Evolutionary conservation across 92 coral and sea anemone species (phyloP).

Genomic region (Montipora capitata): DNA sequence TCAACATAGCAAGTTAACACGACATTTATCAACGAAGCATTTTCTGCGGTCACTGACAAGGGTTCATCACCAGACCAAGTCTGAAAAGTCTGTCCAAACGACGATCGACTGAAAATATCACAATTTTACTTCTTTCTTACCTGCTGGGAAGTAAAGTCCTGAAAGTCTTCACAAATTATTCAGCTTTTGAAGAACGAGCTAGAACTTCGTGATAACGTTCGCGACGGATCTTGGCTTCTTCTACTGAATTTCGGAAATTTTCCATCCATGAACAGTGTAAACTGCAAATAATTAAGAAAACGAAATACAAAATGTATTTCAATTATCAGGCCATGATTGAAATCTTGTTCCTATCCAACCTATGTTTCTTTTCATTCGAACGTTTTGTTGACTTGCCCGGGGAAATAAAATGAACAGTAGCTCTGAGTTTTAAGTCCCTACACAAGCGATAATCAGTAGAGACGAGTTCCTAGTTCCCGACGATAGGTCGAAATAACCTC

Average conservation of each 20-base stretch:
- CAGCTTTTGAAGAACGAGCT: background rate
- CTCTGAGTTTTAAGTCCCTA: background rate
- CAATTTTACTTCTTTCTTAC: background rate
- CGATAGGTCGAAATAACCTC: background rate
- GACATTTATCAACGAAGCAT: too few species aligned
- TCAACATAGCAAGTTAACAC: too few species aligned
- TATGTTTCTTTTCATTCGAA: background rate
- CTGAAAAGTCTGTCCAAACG: background rate
- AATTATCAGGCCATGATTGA: background rate
- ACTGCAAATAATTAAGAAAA: background rate
- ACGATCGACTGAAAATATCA: background rate
- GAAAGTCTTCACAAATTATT: background rate
- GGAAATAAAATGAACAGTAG: background rate
- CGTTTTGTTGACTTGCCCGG: background rate
- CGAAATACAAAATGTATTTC: background rate
- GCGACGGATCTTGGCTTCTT: conserved; percentile 16
- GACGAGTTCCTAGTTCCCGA: background rate
- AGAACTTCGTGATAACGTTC: conserved; percentile 14
- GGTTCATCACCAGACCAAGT: too few species aligned
- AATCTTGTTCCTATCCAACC: background rate
- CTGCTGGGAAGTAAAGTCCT: background rate
- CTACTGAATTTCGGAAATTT: background rate
- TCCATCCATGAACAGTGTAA: background rate
- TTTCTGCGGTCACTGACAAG: too few species aligned
- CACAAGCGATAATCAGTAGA: background rate